Base-by-base conservation (phyloP, 2,888 invertebrate genomes). In the Microchrysa polita region DNA sequence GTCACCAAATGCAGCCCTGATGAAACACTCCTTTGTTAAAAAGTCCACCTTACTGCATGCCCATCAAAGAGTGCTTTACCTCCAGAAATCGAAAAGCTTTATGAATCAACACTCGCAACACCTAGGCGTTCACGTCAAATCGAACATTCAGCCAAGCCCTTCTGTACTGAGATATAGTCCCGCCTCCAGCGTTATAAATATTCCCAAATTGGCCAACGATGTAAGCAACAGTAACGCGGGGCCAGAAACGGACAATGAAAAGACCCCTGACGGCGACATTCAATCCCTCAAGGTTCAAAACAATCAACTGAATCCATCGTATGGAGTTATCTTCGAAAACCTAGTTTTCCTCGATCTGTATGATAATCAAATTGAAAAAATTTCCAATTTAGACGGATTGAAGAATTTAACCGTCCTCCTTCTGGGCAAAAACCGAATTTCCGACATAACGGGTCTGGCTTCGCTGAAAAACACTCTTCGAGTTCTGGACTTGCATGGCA, bases 271-370 rank as follows among this genome's bases (percentile, higher is more conserved):
- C 22, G 27, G 42, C 14, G 52, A 61, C 34, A 44, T 76, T 67
- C 79, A 79, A 22, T 77, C 78, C n/a, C 75, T 84, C 16, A 80
- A 80, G 69, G 82, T 84, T 5, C 83, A 82, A 75, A 84, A 84
- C 71, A 82, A 82, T 44, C 84, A 84, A 67, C 74, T 83, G 1
- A 77, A 78, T 12, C 80, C 80, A 23, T 79, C 78, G 40, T 85
- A 85, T 67, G 84, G 84, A 14, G 77, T 71, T 55, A 81, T 82
- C 61, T 84, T 84, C 73, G 79, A 83, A 73, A 91, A 92, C 84
- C 87, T 97, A 74, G 96, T 97, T 18, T 97, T 97, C 83, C 88
- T 97, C 74, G 97, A 97, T 85, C 88, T 97, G 74, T 97, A 97
- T 82, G 95, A 97, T 85, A 97, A 97, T 86, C 95, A 96, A 84